A percentile compares a stretch with the other conserved stretches of the same genome.
Evolutionary conservation across 2,797 vertebrate species (phyloP).

Genomic region (Bradypodion pumilum): DNA sequence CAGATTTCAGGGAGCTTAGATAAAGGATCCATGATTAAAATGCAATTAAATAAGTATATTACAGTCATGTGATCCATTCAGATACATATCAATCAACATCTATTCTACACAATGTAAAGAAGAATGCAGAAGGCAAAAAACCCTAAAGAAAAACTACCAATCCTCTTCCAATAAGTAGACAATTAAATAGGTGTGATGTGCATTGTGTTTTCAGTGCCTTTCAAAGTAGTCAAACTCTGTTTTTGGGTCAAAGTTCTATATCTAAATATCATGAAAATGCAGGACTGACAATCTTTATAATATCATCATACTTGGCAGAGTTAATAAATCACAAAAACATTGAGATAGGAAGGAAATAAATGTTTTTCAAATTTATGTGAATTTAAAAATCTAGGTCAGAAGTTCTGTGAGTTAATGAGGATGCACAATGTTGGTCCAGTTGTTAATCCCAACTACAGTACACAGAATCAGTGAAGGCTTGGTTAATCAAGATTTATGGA

Average conservation of each 20-base stretch:
- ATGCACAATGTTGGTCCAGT: not conserved
- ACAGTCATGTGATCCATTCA: too few species aligned
- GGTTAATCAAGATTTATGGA: not conserved
- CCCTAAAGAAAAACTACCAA: too few species aligned
- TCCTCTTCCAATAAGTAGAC: not conserved
- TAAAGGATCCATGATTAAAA: not conserved
- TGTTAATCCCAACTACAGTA: not conserved
- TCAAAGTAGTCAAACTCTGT: not conserved
- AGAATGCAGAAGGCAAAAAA: too few species aligned
- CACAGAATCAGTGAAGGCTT: not conserved
- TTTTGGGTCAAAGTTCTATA: not conserved
- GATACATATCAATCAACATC: too few species aligned
- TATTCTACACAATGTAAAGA: too few species aligned
- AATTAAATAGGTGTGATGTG: not conserved
- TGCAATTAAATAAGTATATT: not conserved
- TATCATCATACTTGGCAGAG: not conserved
- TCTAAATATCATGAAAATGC: not conserved
- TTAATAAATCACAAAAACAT: not conserved
- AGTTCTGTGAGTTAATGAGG: not conserved
- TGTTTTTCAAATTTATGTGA: not conserved
- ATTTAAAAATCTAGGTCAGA: not conserved
- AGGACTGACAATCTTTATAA: not conserved
- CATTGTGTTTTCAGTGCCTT: not conserved
- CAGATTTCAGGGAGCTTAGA: not conserved
- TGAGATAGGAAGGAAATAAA: not conserved